Evolutionary conservation across 2,888 invertebrate genomes (phyloP), one percentile per base, ranked within the genome.

Genomic region (Dorcus hopei): DNA sequence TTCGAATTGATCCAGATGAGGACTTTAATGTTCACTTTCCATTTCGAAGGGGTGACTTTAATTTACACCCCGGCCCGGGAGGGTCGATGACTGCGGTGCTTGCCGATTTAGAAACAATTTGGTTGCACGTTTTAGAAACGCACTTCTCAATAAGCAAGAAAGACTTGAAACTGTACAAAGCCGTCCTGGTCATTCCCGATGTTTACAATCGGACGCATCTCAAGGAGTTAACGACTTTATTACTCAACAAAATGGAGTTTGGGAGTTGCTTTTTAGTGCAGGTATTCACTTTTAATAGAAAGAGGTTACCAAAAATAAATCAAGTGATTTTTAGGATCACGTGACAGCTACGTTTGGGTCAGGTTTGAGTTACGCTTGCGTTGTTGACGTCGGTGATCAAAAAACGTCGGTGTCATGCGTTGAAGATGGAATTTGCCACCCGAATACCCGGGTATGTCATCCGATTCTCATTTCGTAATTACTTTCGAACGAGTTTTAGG

Each of bases 331-430:
- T 39, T 75, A 89, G 86, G 93, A 93, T 78, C 91, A 92, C 70
- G 92, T 93, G 2, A 90, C 91, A 48, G 90, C 92, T 6, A 90
- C 91, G 9, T 93, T 92, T 79, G 93, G 93, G 3, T 88, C 91
- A 14, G 93, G 93, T 9, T 77, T 92, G 11, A 87, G 89, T 49
- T 91, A 89, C 71, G 96, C 95, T 0, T 97, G 97, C 79, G 95
- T 97, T 0, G 91, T 97, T 0, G 96, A 97, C 75, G 89, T 97
- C 52, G 97, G 97, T 0, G 96, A 96, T 74, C 94, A 96, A 75
- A 97, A 97, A 80, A 95, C 94, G 0, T 93, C 95, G 0, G 90
- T 97, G 16, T 95, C 95, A 2, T 97, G 97, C 80, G 95, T 97
- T 1, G 97, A 97, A 80, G 97, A 97, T 81, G 96, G 95, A 1